Evolutionary conservation across 2,797 vertebrate species (phyloP), one percentile per base, ranked within the genome.

Genomic region (Pempheris klunzingeri): DNA sequence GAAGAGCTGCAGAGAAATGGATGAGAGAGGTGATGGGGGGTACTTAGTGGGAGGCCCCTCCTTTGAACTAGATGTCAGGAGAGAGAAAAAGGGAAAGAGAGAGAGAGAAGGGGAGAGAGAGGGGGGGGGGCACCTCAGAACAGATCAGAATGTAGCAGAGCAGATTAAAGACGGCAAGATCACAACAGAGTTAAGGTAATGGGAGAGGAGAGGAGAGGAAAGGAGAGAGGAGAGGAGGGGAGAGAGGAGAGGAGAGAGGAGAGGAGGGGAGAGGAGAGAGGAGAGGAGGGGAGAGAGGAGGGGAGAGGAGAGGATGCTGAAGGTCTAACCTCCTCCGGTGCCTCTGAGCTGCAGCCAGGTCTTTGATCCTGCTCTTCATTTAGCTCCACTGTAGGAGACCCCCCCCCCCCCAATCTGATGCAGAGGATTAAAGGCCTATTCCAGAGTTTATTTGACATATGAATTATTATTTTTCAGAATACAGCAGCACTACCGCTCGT

Each of bases 311-410:
- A 69, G 38, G 75, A 78, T 55, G 9, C 44, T 80, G 77, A 82
- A 79, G 70, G 86, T 84, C 78, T 78, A 30, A 80, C 81, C 81
- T 84, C 84, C 78, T 79, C 74, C 0, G 12, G 71, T 67, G 80
- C 46, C 63, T 84, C 83, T 72, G 78, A 67, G 83, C 77, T 57
- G 57, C 52, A 78, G 79, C 81, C 81, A 74, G 74, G 54, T 43
- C 89, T 90, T 88, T 92, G 87, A 90, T 92, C 83, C 77, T 74
- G 77, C 78, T 55, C 78, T 82, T 87, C 83, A 82, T 85, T 87
- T 83, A 81, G 68, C 63, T 72, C 59, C 84, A 38, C 84, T 49
- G 77, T 68, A 39, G 76, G 80, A 79, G 58, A 72, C 64, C 75
- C 74, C 78, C 65, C 72, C 64, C 75, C 74, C 78, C 65, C 72